phyloP scores from a whole-genome alignment of 2,113 vertebrate genomes.

The Tetrax tetrax region DNA sequence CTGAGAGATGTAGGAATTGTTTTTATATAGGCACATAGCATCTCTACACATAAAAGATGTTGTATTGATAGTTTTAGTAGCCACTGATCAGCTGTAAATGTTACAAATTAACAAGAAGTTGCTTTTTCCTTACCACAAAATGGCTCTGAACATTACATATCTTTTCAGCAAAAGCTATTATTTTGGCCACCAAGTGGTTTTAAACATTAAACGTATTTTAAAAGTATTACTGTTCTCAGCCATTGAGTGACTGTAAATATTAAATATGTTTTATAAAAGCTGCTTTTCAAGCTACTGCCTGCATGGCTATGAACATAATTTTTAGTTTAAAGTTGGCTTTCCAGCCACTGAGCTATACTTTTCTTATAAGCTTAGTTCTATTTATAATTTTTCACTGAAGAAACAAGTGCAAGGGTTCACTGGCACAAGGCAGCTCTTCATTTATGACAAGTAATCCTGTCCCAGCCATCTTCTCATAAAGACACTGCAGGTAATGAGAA shows the following conservation, averaged over 20 bases:
- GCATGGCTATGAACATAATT: conserved; percentile 55
- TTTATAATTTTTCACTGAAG: conserved; percentile 56
- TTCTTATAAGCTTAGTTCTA: conserved; percentile 26
- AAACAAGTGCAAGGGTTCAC: conserved; percentile 35
- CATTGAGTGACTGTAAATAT: conserved; percentile 63
- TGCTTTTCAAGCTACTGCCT: conserved; percentile 61
- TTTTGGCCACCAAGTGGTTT: conserved; percentile 34
- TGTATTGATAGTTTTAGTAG: conserved; percentile 15
- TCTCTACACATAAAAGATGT: conserved; percentile 28
- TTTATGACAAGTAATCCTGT: conserved; percentile 46
- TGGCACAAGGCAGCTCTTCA: conserved; percentile 17
- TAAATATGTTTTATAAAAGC: conserved; percentile 74
- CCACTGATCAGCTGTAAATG: conserved; percentile 64
- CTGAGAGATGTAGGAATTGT: conserved; percentile 7
- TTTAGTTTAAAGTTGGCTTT: conserved; percentile 71
- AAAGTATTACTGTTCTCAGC: conserved; percentile 58
- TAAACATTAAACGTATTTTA: conserved; percentile 71
- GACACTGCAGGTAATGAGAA: background rate
- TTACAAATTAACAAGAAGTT: conserved; percentile 73
- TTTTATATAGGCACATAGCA: background rate
- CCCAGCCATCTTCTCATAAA: conserved; percentile 30
- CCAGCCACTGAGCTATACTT: conserved; percentile 45
- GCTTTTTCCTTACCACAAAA: conserved; percentile 34
- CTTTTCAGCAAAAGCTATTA: conserved; percentile 20
- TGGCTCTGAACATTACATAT: conserved; percentile 62